phyloP scores from a whole-genome alignment of 2,113 vertebrate genomes.

The Colius striatus region DNA sequence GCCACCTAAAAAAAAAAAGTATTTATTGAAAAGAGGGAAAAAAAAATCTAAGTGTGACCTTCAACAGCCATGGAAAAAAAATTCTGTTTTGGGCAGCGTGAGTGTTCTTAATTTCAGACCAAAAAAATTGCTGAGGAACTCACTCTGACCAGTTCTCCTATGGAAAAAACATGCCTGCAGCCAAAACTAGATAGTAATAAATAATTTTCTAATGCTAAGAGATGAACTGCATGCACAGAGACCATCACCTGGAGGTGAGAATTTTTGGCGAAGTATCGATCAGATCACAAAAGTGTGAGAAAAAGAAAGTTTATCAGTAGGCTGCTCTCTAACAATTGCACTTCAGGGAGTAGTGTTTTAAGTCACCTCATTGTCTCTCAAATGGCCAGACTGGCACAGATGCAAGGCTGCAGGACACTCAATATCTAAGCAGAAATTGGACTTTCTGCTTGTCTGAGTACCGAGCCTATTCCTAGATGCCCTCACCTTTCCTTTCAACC shows the following conservation, averaged over 20 bases:
- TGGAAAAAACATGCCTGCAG: conserved; percentile 8
- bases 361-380: not conserved
- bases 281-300: not conserved
- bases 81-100: not conserved
- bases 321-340: not conserved
- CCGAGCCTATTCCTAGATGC: not conserved
- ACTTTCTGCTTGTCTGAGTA: not conserved
- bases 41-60: conserved; percentile 39
- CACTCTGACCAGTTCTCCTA: conserved; percentile 36
- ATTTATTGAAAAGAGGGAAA: conserved; percentile 38
- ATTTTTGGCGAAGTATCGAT: not conserved
- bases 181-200: conserved; percentile 43
- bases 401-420: not conserved
- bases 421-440: not conserved
- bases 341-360: not conserved
- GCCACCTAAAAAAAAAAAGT: conserved; percentile 10
- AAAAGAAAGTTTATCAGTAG: not conserved
- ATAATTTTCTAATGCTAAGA: conserved; percentile 33
- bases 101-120: conserved; percentile 27
- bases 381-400: not conserved
- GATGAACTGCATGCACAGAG: not conserved
- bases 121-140: conserved; percentile 41
- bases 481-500: not conserved
- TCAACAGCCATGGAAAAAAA: conserved; percentile 11
- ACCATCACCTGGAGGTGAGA: not conserved